These are phyloP conservation scores for Otolemur garnettii DNA, from an alignment of 2,113 vertebrate genomes.

Conservation along the genomic window DNA sequence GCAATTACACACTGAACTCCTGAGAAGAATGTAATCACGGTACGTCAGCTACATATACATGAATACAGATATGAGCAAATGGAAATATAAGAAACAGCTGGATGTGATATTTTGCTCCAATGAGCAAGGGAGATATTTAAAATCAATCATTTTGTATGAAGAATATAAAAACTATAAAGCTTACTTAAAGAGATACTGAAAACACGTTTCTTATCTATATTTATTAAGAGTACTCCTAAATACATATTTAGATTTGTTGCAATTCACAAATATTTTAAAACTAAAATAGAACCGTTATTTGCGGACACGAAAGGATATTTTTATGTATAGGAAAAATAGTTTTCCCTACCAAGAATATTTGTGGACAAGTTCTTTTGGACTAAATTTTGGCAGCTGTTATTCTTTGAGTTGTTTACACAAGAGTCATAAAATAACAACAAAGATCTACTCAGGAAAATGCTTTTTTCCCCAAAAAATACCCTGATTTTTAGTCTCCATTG, in stretches of 20 bases:
- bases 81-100: neutral
- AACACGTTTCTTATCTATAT: slow-evolving; percentile 30
- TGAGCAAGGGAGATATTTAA: neutral
- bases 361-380: neutral
- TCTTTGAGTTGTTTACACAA: neutral
- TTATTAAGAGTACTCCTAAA: slow-evolving; percentile 11
- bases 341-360: slow-evolving; percentile 6
- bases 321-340: slow-evolving; percentile 4
- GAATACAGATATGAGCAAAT: neutral
- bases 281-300: slow-evolving; percentile 27
- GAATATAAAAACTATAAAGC: neutral
- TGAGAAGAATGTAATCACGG: neutral
- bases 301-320: slow-evolving; percentile 38
- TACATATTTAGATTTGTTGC: neutral
- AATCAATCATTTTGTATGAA: neutral
- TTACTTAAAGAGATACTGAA: neutral
- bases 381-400: slow-evolving; percentile 7
- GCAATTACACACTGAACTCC: neutral
- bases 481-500: neutral
- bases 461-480: neutral
- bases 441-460: neutral
- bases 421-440: neutral
- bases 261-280: slow-evolving; percentile 45
- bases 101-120: neutral
- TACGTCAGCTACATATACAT: neutral